A percentile compares a stretch with the other conserved stretches of the same genome.
Evolutionary conservation across 1,140 invertebrate species (phyloP).

Genomic region (Aphaenogaster ashmeadi): DNA sequence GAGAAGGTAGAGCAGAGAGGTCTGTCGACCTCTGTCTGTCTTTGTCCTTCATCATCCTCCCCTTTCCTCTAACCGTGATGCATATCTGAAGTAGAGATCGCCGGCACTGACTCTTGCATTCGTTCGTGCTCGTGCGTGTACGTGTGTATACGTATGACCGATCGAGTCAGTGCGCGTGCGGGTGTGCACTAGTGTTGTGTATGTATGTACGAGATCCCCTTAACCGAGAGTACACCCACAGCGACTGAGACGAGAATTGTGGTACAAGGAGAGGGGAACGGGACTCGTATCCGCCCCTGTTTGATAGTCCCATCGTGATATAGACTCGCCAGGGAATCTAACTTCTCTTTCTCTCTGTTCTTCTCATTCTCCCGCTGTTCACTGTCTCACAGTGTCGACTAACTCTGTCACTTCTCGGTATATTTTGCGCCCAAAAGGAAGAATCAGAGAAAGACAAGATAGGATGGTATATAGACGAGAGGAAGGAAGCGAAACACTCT

Average conservation of each 20-base stretch:
- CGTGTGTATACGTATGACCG: conserved; percentile 24
- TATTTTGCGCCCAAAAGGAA: neutral
- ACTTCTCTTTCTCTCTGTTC: conserved; percentile 33
- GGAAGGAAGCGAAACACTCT: conserved; percentile 43
- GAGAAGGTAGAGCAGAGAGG: conserved; percentile 61
- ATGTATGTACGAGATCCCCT: conserved; percentile 68
- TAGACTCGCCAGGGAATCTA: conserved; percentile 67
- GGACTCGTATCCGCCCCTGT: conserved; percentile 75
- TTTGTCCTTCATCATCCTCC: conserved; percentile 32
- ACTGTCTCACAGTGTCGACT: conserved; percentile 10
- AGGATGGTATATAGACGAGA: conserved; percentile 18
- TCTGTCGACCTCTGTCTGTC: conserved; percentile 67
- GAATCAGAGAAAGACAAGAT: neutral
- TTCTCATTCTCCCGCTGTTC: conserved; percentile 8
- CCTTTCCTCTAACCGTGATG: conserved; percentile 56
- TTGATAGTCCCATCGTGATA: conserved; percentile 77
- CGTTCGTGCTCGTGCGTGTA: conserved; percentile 20
- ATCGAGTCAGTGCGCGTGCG: conserved; percentile 26
- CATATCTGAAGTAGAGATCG: conserved; percentile 78
- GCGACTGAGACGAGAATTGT: conserved; percentile 73
- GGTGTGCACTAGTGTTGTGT: neutral
- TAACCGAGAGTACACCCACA: conserved; percentile 71
- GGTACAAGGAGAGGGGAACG: conserved; percentile 44
- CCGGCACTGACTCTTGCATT: conserved; percentile 73
- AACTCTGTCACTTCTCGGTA: conserved; percentile 22